These are phyloP conservation scores for Drosophila nr. fundita DNA, from an alignment of 2,888 invertebrate genomes.

Conservation along the genomic window DNA sequence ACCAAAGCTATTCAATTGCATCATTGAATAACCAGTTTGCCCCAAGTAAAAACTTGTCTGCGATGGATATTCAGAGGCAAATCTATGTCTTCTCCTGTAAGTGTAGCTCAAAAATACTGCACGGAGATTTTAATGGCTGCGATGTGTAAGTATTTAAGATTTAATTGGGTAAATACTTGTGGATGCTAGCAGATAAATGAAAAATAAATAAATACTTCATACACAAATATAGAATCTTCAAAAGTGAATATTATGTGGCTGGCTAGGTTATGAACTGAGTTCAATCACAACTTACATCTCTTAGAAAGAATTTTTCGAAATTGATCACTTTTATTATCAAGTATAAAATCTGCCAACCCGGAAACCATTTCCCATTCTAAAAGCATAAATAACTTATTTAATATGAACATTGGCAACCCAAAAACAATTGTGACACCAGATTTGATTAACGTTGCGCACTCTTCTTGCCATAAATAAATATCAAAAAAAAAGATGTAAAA, in stretches of 20 bases:
- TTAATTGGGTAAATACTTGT: neutral
- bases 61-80: conserved; percentile 38
- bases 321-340: neutral
- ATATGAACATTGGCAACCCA: neutral
- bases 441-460: conserved; percentile 52
- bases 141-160: neutral
- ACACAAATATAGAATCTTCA: no score
- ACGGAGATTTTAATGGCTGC: conserved; percentile 5
- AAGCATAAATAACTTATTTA: conserved; percentile 12
- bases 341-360: neutral
- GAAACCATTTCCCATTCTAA: neutral
- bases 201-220: neutral
- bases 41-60: conserved; percentile 18
- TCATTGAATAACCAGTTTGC: conserved; percentile 63
- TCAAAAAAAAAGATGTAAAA: conserved; percentile 32
- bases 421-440: conserved; percentile 47
- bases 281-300: neutral
- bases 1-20: conserved; percentile 68
- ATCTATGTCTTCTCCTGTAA: conserved; percentile 3
- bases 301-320: neutral
- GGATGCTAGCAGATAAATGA: neutral
- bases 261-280: neutral
- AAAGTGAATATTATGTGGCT: no score
- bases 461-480: conserved; percentile 11
- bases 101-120: neutral